Conservation (phyloP, 2,113 vertebrate genomes). For the Gorilla gorilla region DNA sequence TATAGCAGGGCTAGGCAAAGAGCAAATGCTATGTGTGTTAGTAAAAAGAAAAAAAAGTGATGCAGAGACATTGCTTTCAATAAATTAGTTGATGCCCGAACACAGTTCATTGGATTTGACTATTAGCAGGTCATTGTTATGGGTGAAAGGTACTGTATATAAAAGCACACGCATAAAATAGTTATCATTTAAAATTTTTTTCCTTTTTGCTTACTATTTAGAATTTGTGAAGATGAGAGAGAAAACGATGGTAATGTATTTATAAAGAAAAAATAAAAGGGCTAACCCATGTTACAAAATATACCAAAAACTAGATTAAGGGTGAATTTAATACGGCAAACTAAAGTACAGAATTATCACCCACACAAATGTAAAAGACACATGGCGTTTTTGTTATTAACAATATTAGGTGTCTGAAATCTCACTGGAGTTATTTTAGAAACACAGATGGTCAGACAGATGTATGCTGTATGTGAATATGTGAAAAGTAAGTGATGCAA, state of each 20-base stretch:
- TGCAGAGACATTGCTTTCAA: neutral
- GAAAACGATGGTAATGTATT: neutral
- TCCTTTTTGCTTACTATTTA: neutral
- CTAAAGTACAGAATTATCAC: conserved; percentile 6
- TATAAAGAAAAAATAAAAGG: conserved; percentile 4
- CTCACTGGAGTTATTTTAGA: conserved; percentile 51
- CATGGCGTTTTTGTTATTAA: conserved; percentile 45
- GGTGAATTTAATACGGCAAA: neutral
- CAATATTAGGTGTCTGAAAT: conserved; percentile 63
- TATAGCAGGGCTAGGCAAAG: neutral
- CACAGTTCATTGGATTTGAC: neutral
- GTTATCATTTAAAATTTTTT: neutral
- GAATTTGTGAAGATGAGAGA: neutral
- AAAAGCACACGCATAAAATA: neutral
- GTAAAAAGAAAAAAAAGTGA: neutral
- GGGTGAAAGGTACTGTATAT: neutral
- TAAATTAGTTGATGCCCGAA: neutral
- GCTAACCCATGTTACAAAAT: neutral
- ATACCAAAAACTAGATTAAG: neutral
- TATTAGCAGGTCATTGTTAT: neutral
- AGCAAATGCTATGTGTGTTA: neutral
- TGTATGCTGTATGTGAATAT: neutral
- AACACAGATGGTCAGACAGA: conserved; percentile 64
- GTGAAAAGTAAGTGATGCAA: conserved; percentile 40
- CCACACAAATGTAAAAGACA: neutral